Conservation (phyloP, 1,140 invertebrate species). For the Vollenhovia emeryi region DNA sequence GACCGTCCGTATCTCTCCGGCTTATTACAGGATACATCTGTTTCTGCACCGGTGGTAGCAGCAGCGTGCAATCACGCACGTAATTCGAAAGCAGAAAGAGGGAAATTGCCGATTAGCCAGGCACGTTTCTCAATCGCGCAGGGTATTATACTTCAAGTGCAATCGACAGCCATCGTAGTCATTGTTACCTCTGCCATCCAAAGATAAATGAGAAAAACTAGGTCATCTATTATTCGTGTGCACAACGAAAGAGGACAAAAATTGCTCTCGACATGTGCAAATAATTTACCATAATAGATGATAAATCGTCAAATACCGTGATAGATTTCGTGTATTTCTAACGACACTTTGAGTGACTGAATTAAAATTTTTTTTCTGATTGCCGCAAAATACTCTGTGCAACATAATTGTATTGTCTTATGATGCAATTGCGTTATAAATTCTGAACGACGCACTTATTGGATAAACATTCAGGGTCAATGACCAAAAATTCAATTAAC, state of each 20-base stretch:
- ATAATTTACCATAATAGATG: background rate
- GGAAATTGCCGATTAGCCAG: constrained; percentile 78
- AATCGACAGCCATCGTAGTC: constrained; percentile 28
- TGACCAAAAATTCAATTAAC: background rate
- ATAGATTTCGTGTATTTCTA: background rate
- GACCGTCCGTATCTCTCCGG: constrained; percentile 42
- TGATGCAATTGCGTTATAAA: background rate
- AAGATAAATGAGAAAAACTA: constrained; percentile 41
- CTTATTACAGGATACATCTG: constrained; percentile 80
- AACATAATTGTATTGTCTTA: background rate
- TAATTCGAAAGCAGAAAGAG: constrained; percentile 79
- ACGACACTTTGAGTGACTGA: background rate
- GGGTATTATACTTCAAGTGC: constrained; percentile 56
- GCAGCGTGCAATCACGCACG: constrained; percentile 76
- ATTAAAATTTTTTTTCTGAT: background rate
- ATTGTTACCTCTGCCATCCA: constrained; percentile 10
- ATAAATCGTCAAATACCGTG: background rate
- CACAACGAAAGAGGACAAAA: constrained; percentile 17
- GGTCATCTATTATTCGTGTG: constrained; percentile 5
- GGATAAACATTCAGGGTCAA: background rate
- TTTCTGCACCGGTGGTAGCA: constrained; percentile 71
- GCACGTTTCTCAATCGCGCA: constrained; percentile 72
- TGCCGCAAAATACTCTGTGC: background rate
- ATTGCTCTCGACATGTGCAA: background rate
- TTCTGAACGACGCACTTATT: background rate